Conservation (phyloP, 2,888 invertebrate genomes). For the Torymus texanus region DNA sequence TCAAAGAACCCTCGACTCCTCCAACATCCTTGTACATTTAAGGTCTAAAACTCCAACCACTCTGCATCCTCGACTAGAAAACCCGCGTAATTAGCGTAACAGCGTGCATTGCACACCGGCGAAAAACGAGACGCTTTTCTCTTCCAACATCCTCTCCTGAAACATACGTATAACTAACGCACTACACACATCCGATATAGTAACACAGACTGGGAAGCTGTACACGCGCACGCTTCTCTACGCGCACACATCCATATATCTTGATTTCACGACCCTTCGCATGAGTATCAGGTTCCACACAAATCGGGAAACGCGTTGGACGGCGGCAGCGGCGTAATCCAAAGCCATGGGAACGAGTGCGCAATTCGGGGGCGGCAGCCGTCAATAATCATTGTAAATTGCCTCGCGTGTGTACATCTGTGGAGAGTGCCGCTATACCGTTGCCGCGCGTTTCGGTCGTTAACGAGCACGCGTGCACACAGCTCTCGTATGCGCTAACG, state of each 20-base stretch:
- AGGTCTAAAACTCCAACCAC: too few relatives aligned
- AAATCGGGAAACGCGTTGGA: constrained; percentile 71
- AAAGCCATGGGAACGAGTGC: constrained; percentile 65
- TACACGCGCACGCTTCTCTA: background rate
- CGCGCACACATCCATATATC: constrained; percentile 68
- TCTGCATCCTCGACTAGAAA: background rate
- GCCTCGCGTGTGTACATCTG: constrained; percentile 68
- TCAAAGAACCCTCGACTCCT: too few relatives aligned
- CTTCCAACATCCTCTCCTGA: background rate
- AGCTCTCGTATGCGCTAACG: constrained; percentile 7
- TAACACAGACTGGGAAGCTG: too few relatives aligned
- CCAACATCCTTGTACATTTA: too few relatives aligned
- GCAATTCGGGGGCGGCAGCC: constrained; percentile 30
- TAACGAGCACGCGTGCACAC: constrained; percentile 55
- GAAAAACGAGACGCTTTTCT: constrained; percentile 11
- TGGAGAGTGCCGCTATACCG: constrained; percentile 57
- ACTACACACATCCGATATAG: too few relatives aligned
- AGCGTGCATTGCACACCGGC: constrained; percentile 13
- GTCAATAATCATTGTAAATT: constrained; percentile 71
- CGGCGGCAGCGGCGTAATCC: constrained; percentile 56
- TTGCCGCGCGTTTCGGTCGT: constrained; percentile 59
- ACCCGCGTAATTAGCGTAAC: constrained; percentile 49
- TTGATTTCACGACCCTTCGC: constrained; percentile 74
- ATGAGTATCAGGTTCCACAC: constrained; percentile 73
- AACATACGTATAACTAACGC: too few relatives aligned